phyloP scores from a whole-genome alignment of 2,888 invertebrate genomes.

The Nephrotoma flavescens region DNA sequence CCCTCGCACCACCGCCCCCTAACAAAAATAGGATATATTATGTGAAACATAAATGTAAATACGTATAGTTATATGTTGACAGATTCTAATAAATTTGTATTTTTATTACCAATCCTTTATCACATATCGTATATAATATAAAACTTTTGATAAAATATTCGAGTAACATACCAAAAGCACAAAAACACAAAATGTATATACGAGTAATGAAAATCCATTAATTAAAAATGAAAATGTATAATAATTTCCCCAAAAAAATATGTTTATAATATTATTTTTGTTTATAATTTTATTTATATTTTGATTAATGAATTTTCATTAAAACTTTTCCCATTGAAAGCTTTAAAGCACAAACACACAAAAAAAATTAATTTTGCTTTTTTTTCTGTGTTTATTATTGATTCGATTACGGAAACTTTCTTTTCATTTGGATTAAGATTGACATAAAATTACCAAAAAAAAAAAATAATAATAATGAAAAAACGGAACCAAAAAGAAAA shows the following conservation, averaged over 20 bases:
- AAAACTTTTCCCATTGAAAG: not conserved
- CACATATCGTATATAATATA: not conserved
- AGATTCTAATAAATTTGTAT: not conserved
- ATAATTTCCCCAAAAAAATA: not conserved
- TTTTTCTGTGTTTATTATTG: not conserved
- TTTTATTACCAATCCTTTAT: not conserved
- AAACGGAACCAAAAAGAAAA: not conserved
- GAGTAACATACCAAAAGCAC: not conserved
- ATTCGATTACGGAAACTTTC: not conserved
- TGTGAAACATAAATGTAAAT: not conserved
- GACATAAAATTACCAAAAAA: not conserved
- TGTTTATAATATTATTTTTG: not conserved
- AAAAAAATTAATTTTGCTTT: not conserved
- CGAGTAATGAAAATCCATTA: not conserved
- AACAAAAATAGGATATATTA: not conserved
- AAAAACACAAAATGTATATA: not conserved
- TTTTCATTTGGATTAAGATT: not conserved
- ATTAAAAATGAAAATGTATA: not conserved
- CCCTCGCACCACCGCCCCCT: not conserved
- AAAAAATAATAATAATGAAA: too few relatives aligned
- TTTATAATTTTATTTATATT: not conserved
- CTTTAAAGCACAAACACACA: not conserved
- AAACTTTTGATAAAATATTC: not conserved
- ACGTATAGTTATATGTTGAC: not conserved
- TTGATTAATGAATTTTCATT: not conserved